A percentile compares a stretch with the other conserved stretches of the same genome.
Conservation (phyloP, 2,113 vertebrate species). For the Damaliscus lunatus region DNA sequence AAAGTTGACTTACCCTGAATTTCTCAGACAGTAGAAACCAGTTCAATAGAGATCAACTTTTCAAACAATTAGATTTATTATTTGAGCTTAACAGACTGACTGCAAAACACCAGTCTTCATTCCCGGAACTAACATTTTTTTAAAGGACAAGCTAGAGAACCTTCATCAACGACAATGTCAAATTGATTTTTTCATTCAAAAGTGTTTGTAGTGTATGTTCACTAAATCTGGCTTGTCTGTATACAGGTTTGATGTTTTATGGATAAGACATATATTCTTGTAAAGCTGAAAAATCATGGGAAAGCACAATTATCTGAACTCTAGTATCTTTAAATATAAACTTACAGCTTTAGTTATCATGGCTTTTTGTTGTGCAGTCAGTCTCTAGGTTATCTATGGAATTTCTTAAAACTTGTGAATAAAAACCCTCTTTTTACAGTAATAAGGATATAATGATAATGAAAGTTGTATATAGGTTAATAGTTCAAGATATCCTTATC, state of each 20-base stretch:
- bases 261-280: background rate
- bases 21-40: background rate
- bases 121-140: background rate
- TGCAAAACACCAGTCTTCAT: background rate
- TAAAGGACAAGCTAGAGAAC: background rate
- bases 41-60: background rate
- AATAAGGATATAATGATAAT: background rate
- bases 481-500: background rate
- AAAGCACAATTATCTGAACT: background rate
- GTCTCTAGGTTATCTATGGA: background rate
- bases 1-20: background rate
- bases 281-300: background rate
- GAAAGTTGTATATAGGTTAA: background rate
- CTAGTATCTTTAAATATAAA: background rate
- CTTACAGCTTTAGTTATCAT: background rate
- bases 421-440: background rate
- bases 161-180: background rate
- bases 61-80: background rate
- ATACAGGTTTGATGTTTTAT: background rate
- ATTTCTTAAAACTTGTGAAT: background rate
- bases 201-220: background rate
- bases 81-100: background rate
- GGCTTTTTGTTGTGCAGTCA: background rate
- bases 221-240: background rate
- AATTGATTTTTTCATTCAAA: background rate